phyloP scores from a whole-genome alignment of 2,113 vertebrate genomes.

The Pholis gunnellus region DNA sequence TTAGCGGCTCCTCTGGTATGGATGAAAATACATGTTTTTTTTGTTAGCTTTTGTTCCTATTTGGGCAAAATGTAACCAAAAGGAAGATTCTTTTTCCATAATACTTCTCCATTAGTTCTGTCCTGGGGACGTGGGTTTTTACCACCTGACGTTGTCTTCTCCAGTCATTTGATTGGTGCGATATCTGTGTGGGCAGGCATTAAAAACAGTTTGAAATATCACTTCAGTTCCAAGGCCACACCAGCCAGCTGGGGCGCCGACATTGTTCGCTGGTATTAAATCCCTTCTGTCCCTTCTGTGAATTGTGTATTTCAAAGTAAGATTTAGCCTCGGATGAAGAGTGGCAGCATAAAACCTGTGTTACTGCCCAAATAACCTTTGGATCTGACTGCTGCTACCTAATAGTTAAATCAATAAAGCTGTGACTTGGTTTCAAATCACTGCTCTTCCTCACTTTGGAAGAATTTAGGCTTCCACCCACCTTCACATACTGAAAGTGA shows the following conservation, averaged over 20 bases:
- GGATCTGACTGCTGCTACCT: constrained; percentile 23
- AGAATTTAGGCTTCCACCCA: constrained; percentile 31
- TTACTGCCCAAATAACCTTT: constrained; percentile 20
- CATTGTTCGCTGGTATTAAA: background rate
- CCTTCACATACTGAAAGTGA: constrained; percentile 42
- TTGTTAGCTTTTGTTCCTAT: background rate
- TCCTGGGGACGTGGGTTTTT: background rate
- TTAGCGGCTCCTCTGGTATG: background rate
- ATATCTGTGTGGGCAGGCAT: background rate
- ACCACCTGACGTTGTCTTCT: background rate
- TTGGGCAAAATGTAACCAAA: background rate
- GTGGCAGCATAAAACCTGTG: constrained; percentile 17
- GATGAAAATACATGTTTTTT: background rate
- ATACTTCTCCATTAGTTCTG: background rate
- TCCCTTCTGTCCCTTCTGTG: background rate
- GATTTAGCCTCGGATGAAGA: background rate
- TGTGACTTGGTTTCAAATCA: constrained; percentile 34
- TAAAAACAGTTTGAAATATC: background rate
- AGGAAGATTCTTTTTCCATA: background rate
- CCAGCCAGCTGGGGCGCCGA: background rate
- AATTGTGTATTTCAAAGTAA: background rate
- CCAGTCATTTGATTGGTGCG: background rate
- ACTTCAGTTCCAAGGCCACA: background rate
- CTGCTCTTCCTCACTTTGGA: constrained; percentile 37
- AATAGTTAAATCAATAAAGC: constrained; percentile 51